Percentiles rank a stretch among this genome's conserved stretches.
Conservation (phyloP, 2,113 vertebrate genomes). For the Melanostigma gelatinosum region DNA sequence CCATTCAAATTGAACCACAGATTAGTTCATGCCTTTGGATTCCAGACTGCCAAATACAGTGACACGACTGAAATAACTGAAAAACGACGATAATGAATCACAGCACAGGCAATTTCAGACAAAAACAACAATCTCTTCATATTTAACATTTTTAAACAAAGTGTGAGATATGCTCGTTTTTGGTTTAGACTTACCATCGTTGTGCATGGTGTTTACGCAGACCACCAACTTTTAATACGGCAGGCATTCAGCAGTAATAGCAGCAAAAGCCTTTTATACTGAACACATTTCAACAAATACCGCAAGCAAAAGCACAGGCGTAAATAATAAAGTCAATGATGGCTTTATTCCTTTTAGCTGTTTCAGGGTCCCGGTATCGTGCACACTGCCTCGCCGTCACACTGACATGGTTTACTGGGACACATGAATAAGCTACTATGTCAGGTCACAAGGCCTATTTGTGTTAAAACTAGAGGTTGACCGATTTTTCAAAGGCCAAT, state of each 20-base stretch:
- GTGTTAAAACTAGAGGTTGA: too few relatives aligned
- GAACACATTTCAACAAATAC: background rate
- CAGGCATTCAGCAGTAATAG: background rate
- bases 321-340: background rate
- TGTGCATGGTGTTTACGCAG: background rate
- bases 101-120: background rate
- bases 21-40: constrained; percentile 19
- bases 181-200: background rate
- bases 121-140: background rate
- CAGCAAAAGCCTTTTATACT: background rate
- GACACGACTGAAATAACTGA: constrained; percentile 1
- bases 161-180: background rate
- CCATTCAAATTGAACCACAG: constrained; percentile 38
- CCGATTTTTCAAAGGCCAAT: too few relatives aligned
- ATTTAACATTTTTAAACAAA: background rate
- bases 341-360: background rate
- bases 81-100: background rate
- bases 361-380: background rate
- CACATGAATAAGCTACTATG: background rate
- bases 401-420: background rate
- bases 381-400: background rate
- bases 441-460: background rate
- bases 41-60: constrained; percentile 20
- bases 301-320: background rate
- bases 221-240: background rate